Evolutionary conservation across 2,113 vertebrate species (phyloP), one percentile per base, ranked within the genome.

Genomic region (Hymenochirus boettgeri): DNA sequence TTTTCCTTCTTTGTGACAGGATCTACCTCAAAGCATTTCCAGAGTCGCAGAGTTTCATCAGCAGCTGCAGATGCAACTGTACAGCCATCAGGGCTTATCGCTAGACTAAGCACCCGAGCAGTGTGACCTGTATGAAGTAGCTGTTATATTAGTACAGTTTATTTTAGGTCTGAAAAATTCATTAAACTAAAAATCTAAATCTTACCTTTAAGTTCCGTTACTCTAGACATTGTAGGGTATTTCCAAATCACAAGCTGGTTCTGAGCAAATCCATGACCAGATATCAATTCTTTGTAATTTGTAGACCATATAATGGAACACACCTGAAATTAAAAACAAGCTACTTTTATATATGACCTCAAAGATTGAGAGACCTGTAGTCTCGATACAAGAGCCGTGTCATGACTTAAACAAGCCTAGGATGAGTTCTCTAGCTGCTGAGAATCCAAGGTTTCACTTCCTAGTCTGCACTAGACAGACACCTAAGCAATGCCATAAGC

Each of bases 221-320:
- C 92, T 77, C 88, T 93, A 42, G 85, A 72, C 76, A 99, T 88
- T 0, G 90, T 88, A 4, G 96, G 96, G 66, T 96, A 99, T 70
- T 94, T 98, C 96, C 96, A 97, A 73, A 99, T 74, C 17, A 88
- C 82, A 4, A 99, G 79, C 61, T 91, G 94, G 74, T 99, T 93
- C 72, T 95, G 92, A 35, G 91, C 85, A 79, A 91, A 99, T 51
- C 96, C 96, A 17, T 99, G 96, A 19, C 91, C 91, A 7, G 96
- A 99, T 27, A 99, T 79, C 11, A 99, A 78, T 70, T 99, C 96
- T 71, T 93, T 98, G 73, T 98, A 95, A 80, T 95, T 95, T 22
- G 94, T 85, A 55, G 93, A 92, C 90, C 97, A 99, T 25, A 91
- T 73, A 57, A 99, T 83, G 2, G 96, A 91, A 2, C 94, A 97